Percentiles rank a stretch among this genome's conserved stretches.
Conservation (phyloP, 53 echinoderm and acorn worm genomes). For the Henricia sp. region DNA sequence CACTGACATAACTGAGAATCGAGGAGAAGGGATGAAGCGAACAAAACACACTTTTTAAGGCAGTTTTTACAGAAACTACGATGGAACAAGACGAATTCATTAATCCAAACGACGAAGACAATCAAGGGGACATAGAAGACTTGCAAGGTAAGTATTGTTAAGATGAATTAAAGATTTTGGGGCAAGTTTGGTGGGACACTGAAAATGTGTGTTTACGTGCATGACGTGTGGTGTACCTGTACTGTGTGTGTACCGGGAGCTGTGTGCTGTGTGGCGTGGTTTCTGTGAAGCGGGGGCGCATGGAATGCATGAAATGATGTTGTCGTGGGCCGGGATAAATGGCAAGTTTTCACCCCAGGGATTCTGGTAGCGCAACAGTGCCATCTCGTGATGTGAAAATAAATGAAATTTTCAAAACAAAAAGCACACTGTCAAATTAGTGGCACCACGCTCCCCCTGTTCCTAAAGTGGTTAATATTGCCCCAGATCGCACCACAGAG, state of each 20-base stretch:
- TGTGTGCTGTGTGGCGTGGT: not conserved
- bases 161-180: not conserved
- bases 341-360: conserved; percentile 50
- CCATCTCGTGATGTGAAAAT: conserved; percentile 3
- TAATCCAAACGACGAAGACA: conserved; percentile 35
- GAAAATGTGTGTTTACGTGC: conserved; percentile 28
- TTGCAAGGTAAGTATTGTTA: conserved; percentile 25
- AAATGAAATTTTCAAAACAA: conserved; percentile 4
- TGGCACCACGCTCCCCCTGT: no score
- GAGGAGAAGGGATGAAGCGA: conserved; percentile 9
- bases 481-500: no score
- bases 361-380: conserved; percentile 7
- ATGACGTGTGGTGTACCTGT: not conserved
- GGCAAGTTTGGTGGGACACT: conserved; percentile 43
- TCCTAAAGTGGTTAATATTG: no score
- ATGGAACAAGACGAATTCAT: conserved; percentile 55
- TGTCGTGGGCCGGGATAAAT: conserved; percentile 35
- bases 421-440: no score
- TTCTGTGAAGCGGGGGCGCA: not conserved
- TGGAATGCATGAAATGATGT: no score
- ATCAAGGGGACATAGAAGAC: conserved; percentile 44
- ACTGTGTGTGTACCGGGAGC: not conserved
- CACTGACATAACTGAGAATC: not conserved
- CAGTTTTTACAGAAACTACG: conserved; percentile 6
- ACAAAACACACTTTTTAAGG: not conserved